phyloP scores from a whole-genome alignment of 2,113 vertebrate genomes.

The Rhagologus leucostigma region DNA sequence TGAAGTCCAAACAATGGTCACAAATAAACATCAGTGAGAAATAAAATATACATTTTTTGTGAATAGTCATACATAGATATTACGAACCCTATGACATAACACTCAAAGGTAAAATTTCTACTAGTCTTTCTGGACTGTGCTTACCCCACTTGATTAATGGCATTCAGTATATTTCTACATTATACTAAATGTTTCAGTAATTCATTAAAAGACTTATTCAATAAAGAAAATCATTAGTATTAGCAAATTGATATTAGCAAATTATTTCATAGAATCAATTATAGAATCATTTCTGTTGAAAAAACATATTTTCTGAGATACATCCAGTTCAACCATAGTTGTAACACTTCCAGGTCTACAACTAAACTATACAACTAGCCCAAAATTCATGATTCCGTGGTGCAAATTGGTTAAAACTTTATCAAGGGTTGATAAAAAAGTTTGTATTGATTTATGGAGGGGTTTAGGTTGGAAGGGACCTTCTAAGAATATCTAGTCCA shows the following conservation, averaged over 20 bases:
- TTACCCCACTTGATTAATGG: neutral
- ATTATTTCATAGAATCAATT: neutral
- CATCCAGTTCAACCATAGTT: neutral
- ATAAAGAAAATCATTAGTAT: neutral
- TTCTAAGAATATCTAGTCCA: neutral
- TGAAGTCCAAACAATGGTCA: neutral
- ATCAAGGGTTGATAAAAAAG: neutral
- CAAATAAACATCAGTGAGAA: neutral
- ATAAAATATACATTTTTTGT: neutral
- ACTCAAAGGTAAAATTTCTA: neutral
- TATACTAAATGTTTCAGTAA: neutral
- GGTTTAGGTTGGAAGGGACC: neutral
- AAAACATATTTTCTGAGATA: neutral
- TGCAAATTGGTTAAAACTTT: neutral
- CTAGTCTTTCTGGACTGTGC: neutral
- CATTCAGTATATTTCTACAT: neutral
- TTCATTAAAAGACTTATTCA: neutral
- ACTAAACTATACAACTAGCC: neutral
- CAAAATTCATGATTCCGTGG: neutral
- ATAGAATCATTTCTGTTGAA: neutral
- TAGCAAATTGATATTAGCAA: neutral
- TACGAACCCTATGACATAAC: neutral
- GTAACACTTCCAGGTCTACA: neutral
- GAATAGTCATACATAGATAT: neutral
- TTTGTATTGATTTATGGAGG: neutral